Evolutionary conservation across 2,888 invertebrate species (phyloP), one percentile per base, ranked within the genome.

Genomic region (Polietes domitor): DNA sequence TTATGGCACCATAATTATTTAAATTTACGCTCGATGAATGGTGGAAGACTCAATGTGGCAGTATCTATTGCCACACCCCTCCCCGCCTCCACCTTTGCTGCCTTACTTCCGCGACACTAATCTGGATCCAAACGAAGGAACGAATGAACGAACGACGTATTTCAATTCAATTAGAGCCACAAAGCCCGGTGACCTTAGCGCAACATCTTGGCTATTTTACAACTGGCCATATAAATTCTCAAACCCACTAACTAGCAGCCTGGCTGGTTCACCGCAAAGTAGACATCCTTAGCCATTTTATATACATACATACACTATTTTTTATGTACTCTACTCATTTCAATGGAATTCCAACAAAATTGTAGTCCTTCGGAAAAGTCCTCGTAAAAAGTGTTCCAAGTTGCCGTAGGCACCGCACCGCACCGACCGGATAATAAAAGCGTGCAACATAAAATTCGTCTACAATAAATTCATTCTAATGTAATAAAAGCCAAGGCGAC

Each of bases 391-490:
- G n/a, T n/a, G n/a, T n/a, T n/a, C n/a, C n/a, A n/a, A n/a, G n/a
- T n/a, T n/a, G 68, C 41, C 21, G 28, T 10, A 65, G 65, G 12
- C 37, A 12, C 10, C 12, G 37, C 65, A 37, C 21, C n/a, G n/a
- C n/a, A n/a, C n/a, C n/a, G n/a, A n/a, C n/a, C 24, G 32, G 61
- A 61, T 24, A 68, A 19, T 12, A 68, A 43, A 68, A 68, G n/a
- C 68, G 21, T 21, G 15, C 41, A 43, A 68, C 24, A 37, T 65
- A 65, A 65, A 65, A 65, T 65, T 37, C 41, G 24, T 68, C 68
- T 19, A 68, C 43, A 2, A 68, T 68, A 68, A 68, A 68, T 68
- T 68, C 41, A 24, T 68, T 41, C 41, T 37, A 68, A 41, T 68
- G 68, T 68, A 43, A 68, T 68, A 43, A 68, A 68, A 68, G 12